A percentile compares a stretch with the other conserved stretches of the same genome.
Conservation (phyloP, 2,113 vertebrate genomes). For the Megaleporinus macrocephalus region DNA sequence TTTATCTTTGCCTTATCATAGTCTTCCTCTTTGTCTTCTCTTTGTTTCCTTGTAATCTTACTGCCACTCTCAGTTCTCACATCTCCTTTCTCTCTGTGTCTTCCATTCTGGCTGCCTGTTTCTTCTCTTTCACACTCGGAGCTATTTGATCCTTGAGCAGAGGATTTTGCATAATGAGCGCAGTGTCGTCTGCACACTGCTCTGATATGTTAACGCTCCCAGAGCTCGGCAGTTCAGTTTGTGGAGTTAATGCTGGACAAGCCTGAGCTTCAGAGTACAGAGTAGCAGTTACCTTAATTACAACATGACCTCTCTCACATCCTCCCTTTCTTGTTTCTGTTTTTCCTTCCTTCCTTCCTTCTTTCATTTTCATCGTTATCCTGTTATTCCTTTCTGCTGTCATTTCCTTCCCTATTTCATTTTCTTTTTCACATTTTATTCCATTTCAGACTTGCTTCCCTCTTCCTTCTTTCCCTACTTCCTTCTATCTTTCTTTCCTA, state of each 20-base stretch:
- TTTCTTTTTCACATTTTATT: background rate
- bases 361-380: background rate
- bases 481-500: background rate
- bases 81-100: background rate
- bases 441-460: no score
- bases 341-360: background rate
- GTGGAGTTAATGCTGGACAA: background rate
- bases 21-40: background rate
- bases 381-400: background rate
- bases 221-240: background rate
- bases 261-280: background rate
- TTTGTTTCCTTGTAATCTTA: constrained; percentile 2
- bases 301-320: background rate
- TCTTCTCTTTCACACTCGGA: background rate
- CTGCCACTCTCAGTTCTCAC: background rate
- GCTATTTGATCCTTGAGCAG: background rate
- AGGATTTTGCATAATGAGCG: background rate
- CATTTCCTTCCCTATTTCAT: background rate
- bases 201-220: background rate
- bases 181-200: background rate
- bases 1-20: background rate
- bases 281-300: background rate
- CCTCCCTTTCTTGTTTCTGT: background rate
- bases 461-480: background rate
- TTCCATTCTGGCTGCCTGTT: background rate